These are phyloP conservation scores for Cabera pusaria DNA, from an alignment of 2,888 invertebrate species.

Conservation along the genomic window DNA sequence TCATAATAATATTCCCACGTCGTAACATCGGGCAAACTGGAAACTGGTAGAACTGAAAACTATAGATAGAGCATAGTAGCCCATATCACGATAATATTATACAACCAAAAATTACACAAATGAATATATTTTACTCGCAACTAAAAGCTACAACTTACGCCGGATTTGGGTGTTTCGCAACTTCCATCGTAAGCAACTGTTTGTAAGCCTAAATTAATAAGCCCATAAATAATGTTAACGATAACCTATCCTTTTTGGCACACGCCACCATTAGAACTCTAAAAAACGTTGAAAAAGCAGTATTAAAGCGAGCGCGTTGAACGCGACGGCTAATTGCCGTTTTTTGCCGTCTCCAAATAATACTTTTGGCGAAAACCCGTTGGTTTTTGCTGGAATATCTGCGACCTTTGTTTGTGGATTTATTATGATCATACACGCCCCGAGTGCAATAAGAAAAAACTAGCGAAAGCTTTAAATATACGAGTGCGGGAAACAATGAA, in stretches of 20 bases:
- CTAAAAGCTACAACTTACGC: too few relatives aligned
- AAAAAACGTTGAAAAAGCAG: conserved; percentile 30
- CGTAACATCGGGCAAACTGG: too few relatives aligned
- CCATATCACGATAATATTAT: too few relatives aligned
- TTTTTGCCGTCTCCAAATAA: conserved; percentile 41
- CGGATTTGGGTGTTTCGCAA: too few relatives aligned
- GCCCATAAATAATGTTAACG: conserved; percentile 14
- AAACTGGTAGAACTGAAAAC: too few relatives aligned
- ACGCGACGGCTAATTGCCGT: conserved; percentile 48
- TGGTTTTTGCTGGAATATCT: conserved; percentile 46
- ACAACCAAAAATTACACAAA: too few relatives aligned
- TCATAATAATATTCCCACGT: too few relatives aligned
- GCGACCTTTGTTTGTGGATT: conserved; percentile 50
- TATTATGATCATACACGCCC: conserved; percentile 49
- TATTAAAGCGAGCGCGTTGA: conserved; percentile 38
- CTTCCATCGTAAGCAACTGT: too few relatives aligned
- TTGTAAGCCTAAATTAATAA: conserved; percentile 13
- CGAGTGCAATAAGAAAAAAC: conserved; percentile 45
- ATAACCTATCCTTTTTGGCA: conserved; percentile 9
- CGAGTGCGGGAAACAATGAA: conserved; percentile 25
- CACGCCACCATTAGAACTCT: conserved; percentile 17
- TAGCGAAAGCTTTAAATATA: conserved; percentile 42
- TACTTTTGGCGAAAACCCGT: conserved; percentile 43
- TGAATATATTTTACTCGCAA: too few relatives aligned
- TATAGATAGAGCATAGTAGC: too few relatives aligned